Percentiles rank a stretch among this genome's conserved stretches.
phyloP scores from a whole-genome alignment of 2,797 vertebrate species.

The Poeciliopsis presidionis region DNA sequence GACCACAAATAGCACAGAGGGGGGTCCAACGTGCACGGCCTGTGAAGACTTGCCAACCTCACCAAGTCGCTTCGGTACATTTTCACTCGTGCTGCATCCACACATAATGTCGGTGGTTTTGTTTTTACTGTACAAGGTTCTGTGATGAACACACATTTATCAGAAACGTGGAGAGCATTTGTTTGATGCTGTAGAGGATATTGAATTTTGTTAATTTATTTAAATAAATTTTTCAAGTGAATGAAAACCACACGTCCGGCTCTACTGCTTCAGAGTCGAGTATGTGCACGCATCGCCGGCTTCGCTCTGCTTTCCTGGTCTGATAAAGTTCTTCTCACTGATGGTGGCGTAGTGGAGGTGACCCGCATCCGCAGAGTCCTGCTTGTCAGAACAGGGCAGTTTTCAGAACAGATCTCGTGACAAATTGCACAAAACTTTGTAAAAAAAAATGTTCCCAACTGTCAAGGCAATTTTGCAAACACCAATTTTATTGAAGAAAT shows the following conservation, averaged over 20 bases:
- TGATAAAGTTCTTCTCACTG: background rate
- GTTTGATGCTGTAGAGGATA: background rate
- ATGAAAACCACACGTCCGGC: background rate
- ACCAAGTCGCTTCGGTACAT: background rate
- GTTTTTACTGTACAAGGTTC: background rate
- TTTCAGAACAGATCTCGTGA: background rate
- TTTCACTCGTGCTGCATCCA: background rate
- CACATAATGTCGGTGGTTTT: background rate
- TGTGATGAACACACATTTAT: background rate
- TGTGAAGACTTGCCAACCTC: background rate
- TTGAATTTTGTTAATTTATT: background rate
- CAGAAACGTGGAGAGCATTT: background rate
- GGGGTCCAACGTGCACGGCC: background rate
- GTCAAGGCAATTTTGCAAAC: background rate
- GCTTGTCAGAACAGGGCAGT: background rate
- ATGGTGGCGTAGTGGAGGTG: background rate
- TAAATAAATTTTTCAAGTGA: background rate
- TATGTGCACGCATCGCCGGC: background rate
- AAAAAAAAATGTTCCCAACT: background rate
- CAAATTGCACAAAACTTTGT: background rate
- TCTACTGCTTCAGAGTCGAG: background rate
- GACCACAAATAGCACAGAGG: background rate
- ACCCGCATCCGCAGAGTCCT: background rate
- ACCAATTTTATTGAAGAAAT: background rate
- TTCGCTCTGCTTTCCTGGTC: background rate